Conservation (phyloP, 1,140 invertebrate species). For the Ips nitidus region DNA sequence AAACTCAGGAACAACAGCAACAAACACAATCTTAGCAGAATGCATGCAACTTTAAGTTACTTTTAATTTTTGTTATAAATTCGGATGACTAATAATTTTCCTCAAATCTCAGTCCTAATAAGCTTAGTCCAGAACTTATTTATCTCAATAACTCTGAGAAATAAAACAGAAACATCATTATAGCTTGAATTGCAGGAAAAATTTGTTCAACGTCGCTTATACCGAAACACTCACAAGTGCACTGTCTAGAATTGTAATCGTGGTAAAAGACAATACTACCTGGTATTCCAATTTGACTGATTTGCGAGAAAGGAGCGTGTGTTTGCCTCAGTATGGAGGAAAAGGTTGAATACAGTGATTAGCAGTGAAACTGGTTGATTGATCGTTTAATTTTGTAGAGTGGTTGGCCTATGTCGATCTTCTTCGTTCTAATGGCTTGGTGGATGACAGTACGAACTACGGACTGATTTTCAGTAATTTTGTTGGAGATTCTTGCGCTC, state of each 20-base stretch:
- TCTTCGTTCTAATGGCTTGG: conserved; percentile 47
- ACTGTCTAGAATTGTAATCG: conserved; percentile 58
- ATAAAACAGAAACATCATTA: too few relatives aligned
- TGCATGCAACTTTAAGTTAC: too few relatives aligned
- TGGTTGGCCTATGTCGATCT: conserved; percentile 62
- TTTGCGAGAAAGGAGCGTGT: conserved; percentile 57
- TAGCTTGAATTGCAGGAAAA: conserved; percentile 38
- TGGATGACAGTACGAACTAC: conserved; percentile 61
- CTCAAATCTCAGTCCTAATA: too few relatives aligned
- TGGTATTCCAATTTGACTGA: conserved; percentile 59
- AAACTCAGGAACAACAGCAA: too few relatives aligned
- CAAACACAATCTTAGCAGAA: too few relatives aligned
- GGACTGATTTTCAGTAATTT: conserved; percentile 57
- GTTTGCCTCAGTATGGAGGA: conserved; percentile 66
- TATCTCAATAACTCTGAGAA: too few relatives aligned
- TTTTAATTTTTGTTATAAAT: too few relatives aligned
- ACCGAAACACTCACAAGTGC: conserved; percentile 55
- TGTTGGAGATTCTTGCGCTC: conserved; percentile 60
- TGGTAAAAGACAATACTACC: conserved; percentile 56
- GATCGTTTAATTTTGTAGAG: conserved; percentile 48
- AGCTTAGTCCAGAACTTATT: too few relatives aligned
- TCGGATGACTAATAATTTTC: too few relatives aligned
- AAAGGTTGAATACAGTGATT: conserved; percentile 53
- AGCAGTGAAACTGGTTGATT: conserved; percentile 2
- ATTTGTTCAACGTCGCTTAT: conserved; percentile 58